Evolutionary conservation across 1,140 invertebrate species (phyloP), one percentile per base, ranked within the genome.

Genomic region (Dendroctonus ponderosae): DNA sequence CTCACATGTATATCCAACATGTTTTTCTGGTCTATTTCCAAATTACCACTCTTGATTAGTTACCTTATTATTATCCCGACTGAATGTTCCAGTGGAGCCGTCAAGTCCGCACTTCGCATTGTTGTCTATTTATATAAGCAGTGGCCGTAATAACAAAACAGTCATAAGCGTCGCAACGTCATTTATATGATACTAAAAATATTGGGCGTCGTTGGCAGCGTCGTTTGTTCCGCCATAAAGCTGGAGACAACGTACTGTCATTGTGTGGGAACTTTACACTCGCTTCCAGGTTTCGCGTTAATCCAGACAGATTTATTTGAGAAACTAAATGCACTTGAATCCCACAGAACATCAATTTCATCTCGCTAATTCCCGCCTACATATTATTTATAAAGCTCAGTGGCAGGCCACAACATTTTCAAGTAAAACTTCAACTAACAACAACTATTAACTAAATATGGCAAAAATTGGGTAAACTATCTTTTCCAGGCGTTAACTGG

Each of bases 91-190:
- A 59, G 43, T 9, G 57, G 57, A 8, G 57, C 57, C 57, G 40
- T 48, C 14, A 59, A 14, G 57, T 59, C 57, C 57, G 57, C 57
- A 46, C 7, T 59, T 39, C 12, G 60, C 60, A 62, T 62, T 62
- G 60, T 62, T 62, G 48, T 52, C 60, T 62, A 62, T 40, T 52
- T 62, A 40, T 53, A 53, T 8, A 38, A 46, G 43, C 48, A 12
- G 60, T 9, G 7, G 26, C 60, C 60, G 60, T 62, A 62, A 62
- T 53, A 62, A 62, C 48, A 40, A 41, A 50, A 53, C 38, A 39
- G 46, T 62, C 60, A 62, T 53, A 62, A 44, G 46, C 60, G 60
- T 62, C 60, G 50, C 46, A 44, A 62, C 60, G 60, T 62, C 60
- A 62, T 62, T 53, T 40, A 52, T 62, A 14, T 52, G 60, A 12